Evolutionary conservation across 2,113 vertebrate species (phyloP).

Genomic region (Thamnaconus septentrionalis): DNA sequence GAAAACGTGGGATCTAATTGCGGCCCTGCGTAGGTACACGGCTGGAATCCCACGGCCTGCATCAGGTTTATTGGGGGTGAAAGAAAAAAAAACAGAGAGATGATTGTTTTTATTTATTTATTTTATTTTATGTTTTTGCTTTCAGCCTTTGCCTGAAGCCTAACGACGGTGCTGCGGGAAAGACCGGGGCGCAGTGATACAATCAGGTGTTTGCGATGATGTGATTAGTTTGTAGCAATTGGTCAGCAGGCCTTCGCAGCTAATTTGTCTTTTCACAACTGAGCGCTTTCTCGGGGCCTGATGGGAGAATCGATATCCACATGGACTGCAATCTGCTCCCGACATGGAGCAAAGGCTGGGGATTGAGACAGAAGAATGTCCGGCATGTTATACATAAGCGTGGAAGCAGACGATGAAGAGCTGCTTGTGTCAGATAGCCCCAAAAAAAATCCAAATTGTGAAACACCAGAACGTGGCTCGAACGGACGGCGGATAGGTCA

Average conservation of each 20-base stretch:
- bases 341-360: conserved; percentile 49
- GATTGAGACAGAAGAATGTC: conserved; percentile 38
- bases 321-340: conserved; percentile 65
- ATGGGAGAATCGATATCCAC: conserved; percentile 74
- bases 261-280: conserved; percentile 76
- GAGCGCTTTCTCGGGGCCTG: conserved; percentile 63
- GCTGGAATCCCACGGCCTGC: conserved; percentile 14
- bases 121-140: background rate
- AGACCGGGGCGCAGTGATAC: conserved; percentile 42
- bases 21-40: conserved; percentile 28
- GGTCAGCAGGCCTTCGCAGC: conserved; percentile 72
- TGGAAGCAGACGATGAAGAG: background rate
- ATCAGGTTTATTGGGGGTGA: conserved; percentile 29
- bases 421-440: background rate
- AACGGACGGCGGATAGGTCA: conserved; percentile 33
- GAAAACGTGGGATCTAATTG: conserved; percentile 51
- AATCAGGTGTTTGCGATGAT: conserved; percentile 58
- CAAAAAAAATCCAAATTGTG: no score
- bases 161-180: conserved; percentile 45
- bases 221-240: conserved; percentile 70
- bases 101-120: no score
- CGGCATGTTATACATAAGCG: conserved; percentile 18
- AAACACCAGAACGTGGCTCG: no score
- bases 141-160: conserved; percentile 54
- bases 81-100: background rate